Conservation (phyloP, 2,113 vertebrate genomes). For the Tautogolabrus adspersus region DNA sequence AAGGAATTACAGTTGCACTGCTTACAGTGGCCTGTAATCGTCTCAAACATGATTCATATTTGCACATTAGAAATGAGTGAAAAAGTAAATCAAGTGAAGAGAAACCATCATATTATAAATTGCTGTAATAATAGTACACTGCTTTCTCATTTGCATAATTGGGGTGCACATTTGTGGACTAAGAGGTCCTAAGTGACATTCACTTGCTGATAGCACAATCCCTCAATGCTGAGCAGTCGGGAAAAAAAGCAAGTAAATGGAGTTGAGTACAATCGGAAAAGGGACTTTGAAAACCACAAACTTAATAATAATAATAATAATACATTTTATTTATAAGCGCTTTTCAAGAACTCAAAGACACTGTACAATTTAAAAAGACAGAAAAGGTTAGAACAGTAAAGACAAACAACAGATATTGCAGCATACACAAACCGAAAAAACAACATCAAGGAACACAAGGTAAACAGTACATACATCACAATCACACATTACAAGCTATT, state of each 20-base stretch:
- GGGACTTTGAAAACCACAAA: neutral
- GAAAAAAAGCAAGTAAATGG: neutral
- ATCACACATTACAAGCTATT: too few relatives aligned
- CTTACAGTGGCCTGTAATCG: neutral
- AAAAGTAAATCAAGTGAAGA: neutral
- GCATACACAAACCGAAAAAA: too few relatives aligned
- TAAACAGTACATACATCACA: too few relatives aligned
- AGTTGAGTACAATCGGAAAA: neutral
- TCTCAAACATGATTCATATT: slow-evolving; percentile 5
- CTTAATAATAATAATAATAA: too few relatives aligned
- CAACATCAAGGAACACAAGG: too few relatives aligned
- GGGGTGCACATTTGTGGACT: slow-evolving; percentile 9
- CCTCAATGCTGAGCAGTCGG: neutral
- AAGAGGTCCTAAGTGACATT: slow-evolving; percentile 9
- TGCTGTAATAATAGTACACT: neutral
- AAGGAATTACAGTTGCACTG: slow-evolving; percentile 1
- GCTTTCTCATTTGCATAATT: slow-evolving; percentile 49
- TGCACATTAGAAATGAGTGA: slow-evolving; percentile 5
- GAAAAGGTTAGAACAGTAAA: too few relatives aligned
- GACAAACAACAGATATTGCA: too few relatives aligned
- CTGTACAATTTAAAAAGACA: too few relatives aligned
- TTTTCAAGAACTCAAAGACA: too few relatives aligned
- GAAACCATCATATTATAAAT: slow-evolving; percentile 14
- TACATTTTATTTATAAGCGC: too few relatives aligned
- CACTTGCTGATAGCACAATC: slow-evolving; percentile 1